phyloP scores from a whole-genome alignment of 2,888 invertebrate genomes.

The Cyclophora punctaria region DNA sequence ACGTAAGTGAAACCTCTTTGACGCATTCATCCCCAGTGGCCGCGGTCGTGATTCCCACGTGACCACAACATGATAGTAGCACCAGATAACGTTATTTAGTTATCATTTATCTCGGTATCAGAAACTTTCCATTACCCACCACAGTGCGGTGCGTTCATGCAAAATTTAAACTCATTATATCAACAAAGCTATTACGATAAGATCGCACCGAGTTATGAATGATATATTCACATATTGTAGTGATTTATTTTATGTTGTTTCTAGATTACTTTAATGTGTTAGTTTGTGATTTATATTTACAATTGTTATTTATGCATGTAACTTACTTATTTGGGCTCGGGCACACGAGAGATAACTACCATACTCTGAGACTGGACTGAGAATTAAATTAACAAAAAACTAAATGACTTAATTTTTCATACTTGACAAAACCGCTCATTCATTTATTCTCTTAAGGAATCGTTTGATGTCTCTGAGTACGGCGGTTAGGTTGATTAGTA shows the following conservation, averaged over 20 bases:
- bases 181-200: constrained; percentile 6
- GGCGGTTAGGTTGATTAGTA: no score
- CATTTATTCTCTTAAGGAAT: no score
- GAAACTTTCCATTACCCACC: constrained; percentile 25
- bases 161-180: constrained; percentile 3
- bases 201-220: constrained; percentile 1
- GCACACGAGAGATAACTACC: no score
- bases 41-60: constrained; percentile 18
- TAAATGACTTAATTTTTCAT: no score
- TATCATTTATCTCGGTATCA: constrained; percentile 26
- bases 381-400: no score
- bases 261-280: background rate
- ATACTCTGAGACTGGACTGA: no score
- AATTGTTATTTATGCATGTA: no score
- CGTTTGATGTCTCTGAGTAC: no score
- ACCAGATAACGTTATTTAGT: constrained; percentile 13
- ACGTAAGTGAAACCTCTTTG: no score
- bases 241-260: constrained; percentile 3
- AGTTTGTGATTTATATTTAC: background rate
- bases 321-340: no score
- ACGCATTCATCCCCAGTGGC: constrained; percentile 3
- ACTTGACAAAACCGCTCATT: no score
- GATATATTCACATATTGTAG: constrained; percentile 1
- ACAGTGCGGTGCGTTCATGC: constrained; percentile 1
- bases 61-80: constrained; percentile 10